These are phyloP conservation scores for Sigmodon hispidus DNA, from an alignment of 2,113 vertebrate genomes.

Conservation along the genomic window DNA sequence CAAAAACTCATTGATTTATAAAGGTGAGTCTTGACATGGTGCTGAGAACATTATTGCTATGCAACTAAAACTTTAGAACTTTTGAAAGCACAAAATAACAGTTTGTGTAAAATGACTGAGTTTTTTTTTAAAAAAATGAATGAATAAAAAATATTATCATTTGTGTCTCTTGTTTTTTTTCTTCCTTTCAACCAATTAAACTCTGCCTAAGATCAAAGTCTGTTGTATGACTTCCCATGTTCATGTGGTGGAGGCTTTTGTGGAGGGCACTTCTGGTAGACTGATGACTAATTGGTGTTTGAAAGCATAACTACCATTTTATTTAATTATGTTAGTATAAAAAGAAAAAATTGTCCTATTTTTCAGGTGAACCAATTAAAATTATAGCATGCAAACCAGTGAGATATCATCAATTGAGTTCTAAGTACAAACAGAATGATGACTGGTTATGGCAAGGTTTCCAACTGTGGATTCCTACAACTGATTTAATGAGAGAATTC, in stretches of 20 bases:
- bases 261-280: too few species aligned
- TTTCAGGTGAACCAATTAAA: not conserved
- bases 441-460: not conserved
- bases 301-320: not conserved
- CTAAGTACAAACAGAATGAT: not conserved
- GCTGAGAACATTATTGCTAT: not conserved
- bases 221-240: not conserved
- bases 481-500: not conserved
- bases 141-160: not conserved
- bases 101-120: not conserved
- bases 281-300: not conserved
- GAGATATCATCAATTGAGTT: not conserved
- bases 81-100: not conserved
- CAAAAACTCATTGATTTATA: not conserved
- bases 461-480: not conserved
- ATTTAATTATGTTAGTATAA: not conserved
- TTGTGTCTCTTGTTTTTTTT: not conserved
- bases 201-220: not conserved
- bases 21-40: rapidly evolving
- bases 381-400: not conserved
- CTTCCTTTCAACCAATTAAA: not conserved
- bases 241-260: not conserved
- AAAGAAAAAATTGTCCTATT: not conserved
- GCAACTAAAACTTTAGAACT: not conserved
- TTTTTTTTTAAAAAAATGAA: not conserved